Evolutionary conservation across 2,888 invertebrate genomes (phyloP).

Genomic region (Schizaphis graminum): DNA sequence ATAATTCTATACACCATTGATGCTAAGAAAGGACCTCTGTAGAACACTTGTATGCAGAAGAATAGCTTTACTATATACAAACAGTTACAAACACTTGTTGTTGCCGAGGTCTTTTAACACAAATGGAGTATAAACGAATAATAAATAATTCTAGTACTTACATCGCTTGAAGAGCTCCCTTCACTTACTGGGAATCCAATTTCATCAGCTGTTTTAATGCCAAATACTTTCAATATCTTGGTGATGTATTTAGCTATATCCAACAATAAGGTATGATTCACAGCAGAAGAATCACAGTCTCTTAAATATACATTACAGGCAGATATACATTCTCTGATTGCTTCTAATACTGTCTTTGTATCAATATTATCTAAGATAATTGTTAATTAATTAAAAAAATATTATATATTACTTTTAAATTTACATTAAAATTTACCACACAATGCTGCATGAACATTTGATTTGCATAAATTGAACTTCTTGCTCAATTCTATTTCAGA

Average conservation of each 20-base stretch:
- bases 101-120: not conserved
- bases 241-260: conserved; percentile 90
- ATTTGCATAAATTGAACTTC: conserved; percentile 77
- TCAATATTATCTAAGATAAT: conserved; percentile 86
- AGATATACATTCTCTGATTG: conserved; percentile 86
- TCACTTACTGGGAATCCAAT: conserved; percentile 80
- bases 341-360: conserved; percentile 88
- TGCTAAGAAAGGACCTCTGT: not conserved
- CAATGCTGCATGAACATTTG: conserved; percentile 82
- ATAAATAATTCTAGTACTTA: conserved; percentile 70
- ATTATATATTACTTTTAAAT: conserved; percentile 1
- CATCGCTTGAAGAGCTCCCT: conserved; percentile 71
- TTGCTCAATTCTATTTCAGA: conserved; percentile 80
- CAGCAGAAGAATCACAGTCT: conserved; percentile 74
- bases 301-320: conserved; percentile 89
- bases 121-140: not conserved
- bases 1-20: not conserved
- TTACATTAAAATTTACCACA: conserved; percentile 78
- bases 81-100: not conserved
- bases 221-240: conserved; percentile 82
- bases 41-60: not conserved
- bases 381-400: not conserved
- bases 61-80: not conserved
- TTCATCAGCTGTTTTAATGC: conserved; percentile 77
- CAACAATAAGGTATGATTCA: conserved; percentile 80